These are phyloP conservation scores for Microdon myrmicae DNA, from an alignment of 2,888 invertebrate species.

Conservation along the genomic window DNA sequence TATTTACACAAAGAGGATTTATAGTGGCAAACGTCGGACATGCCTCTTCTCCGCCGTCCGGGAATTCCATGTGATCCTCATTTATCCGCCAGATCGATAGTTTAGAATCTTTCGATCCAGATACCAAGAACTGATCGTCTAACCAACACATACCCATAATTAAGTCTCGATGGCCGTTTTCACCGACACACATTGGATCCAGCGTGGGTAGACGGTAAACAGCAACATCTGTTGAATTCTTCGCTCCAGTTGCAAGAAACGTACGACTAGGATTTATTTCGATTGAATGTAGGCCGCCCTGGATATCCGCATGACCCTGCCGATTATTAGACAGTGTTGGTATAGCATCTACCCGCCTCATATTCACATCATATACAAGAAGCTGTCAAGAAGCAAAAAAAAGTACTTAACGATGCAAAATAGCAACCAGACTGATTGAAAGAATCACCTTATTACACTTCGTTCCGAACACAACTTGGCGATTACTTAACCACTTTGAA, in stretches of 20 bases:
- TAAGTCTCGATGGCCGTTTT: conserved; percentile 90
- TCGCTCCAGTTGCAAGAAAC: conserved; percentile 89
- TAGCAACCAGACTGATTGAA: neutral
- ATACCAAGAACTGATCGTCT: conserved; percentile 94
- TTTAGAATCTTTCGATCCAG: conserved; percentile 91
- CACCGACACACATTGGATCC: conserved; percentile 93
- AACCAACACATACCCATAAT: conserved; percentile 92
- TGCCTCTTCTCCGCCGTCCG: conserved; percentile 63
- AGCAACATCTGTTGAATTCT: conserved; percentile 92
- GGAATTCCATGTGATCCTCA: conserved; percentile 65
- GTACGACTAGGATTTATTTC: conserved; percentile 94
- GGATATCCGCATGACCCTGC: conserved; percentile 69
- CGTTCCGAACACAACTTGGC: conserved; percentile 95
- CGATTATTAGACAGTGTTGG: conserved; percentile 80
- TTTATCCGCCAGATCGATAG: conserved; percentile 90
- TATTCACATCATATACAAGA: conserved; percentile 91
- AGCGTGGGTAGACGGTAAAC: conserved; percentile 89
- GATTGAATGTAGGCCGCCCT: conserved; percentile 92
- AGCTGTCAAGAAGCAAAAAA: conserved; percentile 70
- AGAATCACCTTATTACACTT: conserved; percentile 90
- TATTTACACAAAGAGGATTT: conserved; percentile 77
- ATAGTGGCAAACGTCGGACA: conserved; percentile 70
- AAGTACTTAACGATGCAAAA: too few relatives aligned
- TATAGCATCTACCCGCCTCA: conserved; percentile 87
- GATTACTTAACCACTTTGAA: conserved; percentile 94